Conservation (phyloP, 1,140 invertebrate genomes). For the Oreohelix idahoensis region DNA sequence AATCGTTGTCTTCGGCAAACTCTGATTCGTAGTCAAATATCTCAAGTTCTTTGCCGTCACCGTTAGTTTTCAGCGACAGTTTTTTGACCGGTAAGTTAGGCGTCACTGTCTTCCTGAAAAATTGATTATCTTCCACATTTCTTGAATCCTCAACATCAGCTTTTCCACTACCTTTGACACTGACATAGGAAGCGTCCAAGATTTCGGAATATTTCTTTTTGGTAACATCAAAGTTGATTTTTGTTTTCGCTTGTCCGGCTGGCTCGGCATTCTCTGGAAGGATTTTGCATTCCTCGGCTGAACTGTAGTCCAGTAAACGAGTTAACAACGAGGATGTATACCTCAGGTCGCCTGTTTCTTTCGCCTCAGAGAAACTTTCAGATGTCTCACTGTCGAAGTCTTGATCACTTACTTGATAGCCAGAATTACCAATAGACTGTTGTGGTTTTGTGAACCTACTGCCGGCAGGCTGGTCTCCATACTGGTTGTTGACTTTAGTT, state of each 20-base stretch:
- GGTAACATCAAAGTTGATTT: neutral
- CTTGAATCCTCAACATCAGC: neutral
- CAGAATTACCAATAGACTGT: neutral
- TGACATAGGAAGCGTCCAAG: neutral
- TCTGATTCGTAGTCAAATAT: neutral
- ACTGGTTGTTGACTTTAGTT: neutral
- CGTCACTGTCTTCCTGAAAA: neutral
- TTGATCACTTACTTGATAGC: neutral
- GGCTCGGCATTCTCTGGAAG: neutral
- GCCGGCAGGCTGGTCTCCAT: neutral
- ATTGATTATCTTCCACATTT: neutral
- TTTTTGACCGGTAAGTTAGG: neutral
- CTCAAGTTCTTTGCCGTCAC: neutral
- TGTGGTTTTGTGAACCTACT: neutral
- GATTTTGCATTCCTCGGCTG: neutral
- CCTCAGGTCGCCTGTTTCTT: neutral
- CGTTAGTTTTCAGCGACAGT: neutral
- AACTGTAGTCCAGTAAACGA: slow-evolving; percentile 16
- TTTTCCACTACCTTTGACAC: neutral
- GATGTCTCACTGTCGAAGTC: slow-evolving; percentile 20
- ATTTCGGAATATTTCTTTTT: neutral
- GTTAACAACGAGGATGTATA: slow-evolving; percentile 25
- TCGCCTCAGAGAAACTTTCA: slow-evolving; percentile 8
- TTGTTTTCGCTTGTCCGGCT: neutral
- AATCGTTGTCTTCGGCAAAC: neutral